These are phyloP conservation scores for Hemibagrus guttatus DNA, from an alignment of 2,797 vertebrate genomes.

Conservation along the genomic window DNA sequence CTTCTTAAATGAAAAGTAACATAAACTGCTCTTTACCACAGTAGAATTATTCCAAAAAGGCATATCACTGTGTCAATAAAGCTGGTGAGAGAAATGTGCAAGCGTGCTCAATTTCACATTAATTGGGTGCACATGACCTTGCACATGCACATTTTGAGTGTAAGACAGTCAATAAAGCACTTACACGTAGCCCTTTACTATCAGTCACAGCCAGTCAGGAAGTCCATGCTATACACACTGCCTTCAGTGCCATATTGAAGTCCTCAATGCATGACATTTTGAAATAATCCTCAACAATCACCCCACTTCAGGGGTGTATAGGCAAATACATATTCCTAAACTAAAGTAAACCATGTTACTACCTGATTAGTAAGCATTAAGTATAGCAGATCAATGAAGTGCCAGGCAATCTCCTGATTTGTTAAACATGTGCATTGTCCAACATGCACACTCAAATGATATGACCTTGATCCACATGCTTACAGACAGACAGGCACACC, in stretches of 20 bases:
- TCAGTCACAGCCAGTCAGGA: not conserved
- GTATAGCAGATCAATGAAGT: constrained; percentile 44
- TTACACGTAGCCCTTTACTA: constrained; percentile 13
- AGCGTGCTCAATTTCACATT: not conserved
- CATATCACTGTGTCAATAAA: not conserved
- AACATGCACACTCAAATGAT: constrained; percentile 24
- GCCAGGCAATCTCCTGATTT: constrained; percentile 35
- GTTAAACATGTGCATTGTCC: constrained; percentile 29
- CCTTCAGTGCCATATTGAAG: not conserved
- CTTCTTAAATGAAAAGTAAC: not conserved
- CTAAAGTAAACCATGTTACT: not conserved
- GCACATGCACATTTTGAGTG: not conserved
- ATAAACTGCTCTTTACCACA: not conserved
- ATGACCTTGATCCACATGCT: constrained; percentile 34
- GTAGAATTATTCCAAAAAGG: not conserved
- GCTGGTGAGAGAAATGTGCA: not conserved
- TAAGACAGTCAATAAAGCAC: not conserved
- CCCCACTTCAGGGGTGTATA: not conserved
- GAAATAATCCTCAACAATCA: constrained; percentile 14
- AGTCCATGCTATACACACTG: not conserved
- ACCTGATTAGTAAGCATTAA: not conserved
- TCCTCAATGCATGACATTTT: not conserved
- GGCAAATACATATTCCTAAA: not conserved
- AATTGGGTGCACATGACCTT: not conserved
- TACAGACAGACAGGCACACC: constrained; percentile 24